Evolutionary conservation across 1,140 invertebrate species (phyloP), one percentile per base, ranked within the genome.

Genomic region (Neotoxoptera formosana): DNA sequence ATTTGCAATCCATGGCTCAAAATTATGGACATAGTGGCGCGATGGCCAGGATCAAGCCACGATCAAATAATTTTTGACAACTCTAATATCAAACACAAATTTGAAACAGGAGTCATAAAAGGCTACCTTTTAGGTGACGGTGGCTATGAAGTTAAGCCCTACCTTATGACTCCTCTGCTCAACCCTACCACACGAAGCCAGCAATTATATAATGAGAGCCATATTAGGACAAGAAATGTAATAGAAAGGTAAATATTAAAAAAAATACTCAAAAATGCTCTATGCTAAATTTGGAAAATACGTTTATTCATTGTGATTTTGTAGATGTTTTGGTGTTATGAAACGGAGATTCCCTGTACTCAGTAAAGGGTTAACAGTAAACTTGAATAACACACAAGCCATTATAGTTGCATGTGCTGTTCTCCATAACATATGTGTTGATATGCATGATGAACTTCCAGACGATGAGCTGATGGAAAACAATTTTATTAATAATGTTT

Each of bases 1-100:
- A 36, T 93, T 45, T 51, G 91, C 20, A 47, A 51, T 76, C 67
- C 91, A 21, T 67, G 21, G 67, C 76, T 93, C 9, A 36, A 76
- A 93, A 93, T 93, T 86, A 51, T 67, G 41, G 91, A 93, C 30
- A 93, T 93, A 81, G 91, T 92, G 8, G 47, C 53, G 17, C 30
- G 56, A 92, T 92, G 91, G 91, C 91, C 91, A 21, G 91, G 91
- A 17, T n/a, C 60, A 92, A 41, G 47, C 30, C 67, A 93, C 20
- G 91, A 93, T 83, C 45, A 83, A 47, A 86, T 47, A 36, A 53
- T 93, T 83, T 93, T 93, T 76, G 67, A 93, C n/a, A 53, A 34
- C 67, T 93, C 67, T 47, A 25, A 21, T 47, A 14, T 83, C 21
- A 41, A 83, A 93, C 91, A 87, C 11, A 51, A 53, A 76, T 93